A percentile compares a stretch with the other conserved stretches of the same genome.
These are phyloP conservation scores for Petrocephalus sullivani DNA, from an alignment of 2,797 vertebrate genomes.

Conservation along the genomic window DNA sequence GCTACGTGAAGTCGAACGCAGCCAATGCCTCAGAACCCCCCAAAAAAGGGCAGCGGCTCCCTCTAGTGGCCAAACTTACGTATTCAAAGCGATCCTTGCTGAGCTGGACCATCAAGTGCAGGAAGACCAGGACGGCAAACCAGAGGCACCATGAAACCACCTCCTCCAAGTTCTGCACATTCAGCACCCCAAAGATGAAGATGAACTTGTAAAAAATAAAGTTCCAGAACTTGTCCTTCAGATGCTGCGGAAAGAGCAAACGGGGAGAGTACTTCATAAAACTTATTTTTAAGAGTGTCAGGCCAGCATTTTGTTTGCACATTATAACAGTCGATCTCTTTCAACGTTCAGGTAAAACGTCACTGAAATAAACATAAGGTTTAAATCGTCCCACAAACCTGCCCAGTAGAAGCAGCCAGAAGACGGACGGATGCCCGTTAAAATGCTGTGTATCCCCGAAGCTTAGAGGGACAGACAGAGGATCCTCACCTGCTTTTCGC, in stretches of 20 bases:
- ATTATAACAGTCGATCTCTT: not conserved
- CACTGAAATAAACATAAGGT: not conserved
- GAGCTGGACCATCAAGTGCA: slow-evolving; percentile 97
- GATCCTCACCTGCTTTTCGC: slow-evolving; percentile 85
- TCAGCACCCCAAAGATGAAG: slow-evolving; percentile 96
- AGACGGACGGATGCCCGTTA: not conserved
- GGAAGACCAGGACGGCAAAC: slow-evolving; percentile 93
- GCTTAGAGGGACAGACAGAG: not conserved
- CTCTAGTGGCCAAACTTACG: slow-evolving; percentile 62
- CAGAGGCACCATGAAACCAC: slow-evolving; percentile 98
- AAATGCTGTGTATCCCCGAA: not conserved
- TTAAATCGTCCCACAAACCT: not conserved
- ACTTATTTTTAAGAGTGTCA: not conserved
- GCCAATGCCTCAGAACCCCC: not conserved
- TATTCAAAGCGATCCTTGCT: slow-evolving; percentile 99
- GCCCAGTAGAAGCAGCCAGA: not conserved
- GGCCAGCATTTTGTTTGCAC: not conserved
- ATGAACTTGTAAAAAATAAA: slow-evolving; percentile 99
- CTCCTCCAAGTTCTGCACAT: slow-evolving; percentile 94
- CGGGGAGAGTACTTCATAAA: not conserved
- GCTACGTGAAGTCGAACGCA: too few relatives aligned
- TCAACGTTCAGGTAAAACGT: not conserved
- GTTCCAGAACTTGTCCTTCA: slow-evolving; percentile 99
- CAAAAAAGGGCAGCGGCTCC: not conserved
- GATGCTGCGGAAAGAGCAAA: slow-evolving; percentile 63